Evolutionary conservation across 2,888 invertebrate species (phyloP).

Genomic region (Apodemia hepburni): DNA sequence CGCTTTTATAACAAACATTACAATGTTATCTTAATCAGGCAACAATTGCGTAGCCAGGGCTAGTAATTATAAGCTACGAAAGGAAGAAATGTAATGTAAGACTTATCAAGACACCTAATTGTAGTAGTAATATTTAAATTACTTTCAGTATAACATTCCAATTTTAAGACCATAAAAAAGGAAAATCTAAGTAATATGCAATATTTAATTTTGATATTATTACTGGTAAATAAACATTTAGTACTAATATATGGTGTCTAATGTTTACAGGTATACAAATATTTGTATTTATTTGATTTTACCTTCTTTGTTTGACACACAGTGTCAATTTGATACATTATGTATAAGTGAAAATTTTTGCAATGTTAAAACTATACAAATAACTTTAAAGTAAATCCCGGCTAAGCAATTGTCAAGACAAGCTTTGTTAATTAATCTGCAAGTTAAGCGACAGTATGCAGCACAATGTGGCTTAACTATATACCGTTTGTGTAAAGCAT

Average conservation of each 20-base stretch:
- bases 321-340: too few relatives aligned
- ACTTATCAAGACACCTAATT: not conserved
- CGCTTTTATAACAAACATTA: slow-evolving; percentile 36
- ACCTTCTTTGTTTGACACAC: too few relatives aligned
- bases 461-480: slow-evolving; percentile 17
- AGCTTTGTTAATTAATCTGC: slow-evolving; percentile 15
- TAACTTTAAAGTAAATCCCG: not conserved
- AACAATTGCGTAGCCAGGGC: slow-evolving; percentile 6
- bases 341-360: not conserved
- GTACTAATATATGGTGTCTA: too few relatives aligned
- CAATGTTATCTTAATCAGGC: slow-evolving; percentile 7
- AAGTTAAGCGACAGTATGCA: slow-evolving; percentile 20
- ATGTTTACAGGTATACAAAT: too few relatives aligned
- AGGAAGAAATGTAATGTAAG: not conserved
- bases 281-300: too few relatives aligned
- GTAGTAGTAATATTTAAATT: not conserved
- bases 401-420: slow-evolving; percentile 11
- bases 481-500: slow-evolving; percentile 45
- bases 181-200: not conserved
- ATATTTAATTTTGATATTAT: not conserved
- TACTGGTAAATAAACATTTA: too few relatives aligned
- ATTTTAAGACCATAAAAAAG: too few relatives aligned
- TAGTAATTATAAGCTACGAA: not conserved
- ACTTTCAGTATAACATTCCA: too few relatives aligned
- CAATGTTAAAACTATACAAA: not conserved